Percentiles rank a stretch among this genome's conserved stretches.
phyloP scores from a whole-genome alignment of 2,888 invertebrate species.

The Himalopsyche japonica region DNA sequence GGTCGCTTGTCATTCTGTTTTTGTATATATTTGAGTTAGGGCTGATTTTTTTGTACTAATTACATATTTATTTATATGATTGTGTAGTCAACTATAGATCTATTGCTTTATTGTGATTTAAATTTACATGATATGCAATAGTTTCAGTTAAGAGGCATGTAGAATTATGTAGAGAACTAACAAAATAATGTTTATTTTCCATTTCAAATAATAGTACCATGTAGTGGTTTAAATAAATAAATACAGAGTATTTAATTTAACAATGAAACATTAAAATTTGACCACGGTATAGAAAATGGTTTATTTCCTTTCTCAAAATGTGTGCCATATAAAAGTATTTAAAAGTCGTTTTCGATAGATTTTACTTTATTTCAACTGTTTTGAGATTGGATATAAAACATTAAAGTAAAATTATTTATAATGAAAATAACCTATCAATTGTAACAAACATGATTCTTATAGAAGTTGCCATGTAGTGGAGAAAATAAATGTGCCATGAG shows the following conservation, averaged over 20 bases:
- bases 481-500: conserved; percentile 65
- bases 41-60: conserved; percentile 11
- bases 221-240: conserved; percentile 55
- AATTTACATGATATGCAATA: conserved; percentile 32
- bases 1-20: neutral
- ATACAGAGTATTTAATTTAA: conserved; percentile 63
- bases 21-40: conserved; percentile 3
- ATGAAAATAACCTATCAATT: conserved; percentile 48
- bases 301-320: conserved; percentile 2
- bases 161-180: conserved; percentile 49
- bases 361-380: neutral
- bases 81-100: conserved; percentile 62
- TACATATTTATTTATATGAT: conserved; percentile 23
- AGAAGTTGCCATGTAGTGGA: conserved; percentile 65
- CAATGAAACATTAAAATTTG: conserved; percentile 45
- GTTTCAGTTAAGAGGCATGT: conserved; percentile 28
- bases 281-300: conserved; percentile 30
- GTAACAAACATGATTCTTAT: conserved; percentile 64
- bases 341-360: neutral
- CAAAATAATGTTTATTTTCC: conserved; percentile 57
- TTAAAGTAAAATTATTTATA: conserved; percentile 52
- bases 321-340: neutral
- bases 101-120: conserved; percentile 64
- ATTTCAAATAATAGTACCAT: conserved; percentile 46
- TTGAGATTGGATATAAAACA: conserved; percentile 36